These are phyloP conservation scores for Halcyon chelicuti DNA, from an alignment of 2,797 vertebrate species.

Conservation along the genomic window DNA sequence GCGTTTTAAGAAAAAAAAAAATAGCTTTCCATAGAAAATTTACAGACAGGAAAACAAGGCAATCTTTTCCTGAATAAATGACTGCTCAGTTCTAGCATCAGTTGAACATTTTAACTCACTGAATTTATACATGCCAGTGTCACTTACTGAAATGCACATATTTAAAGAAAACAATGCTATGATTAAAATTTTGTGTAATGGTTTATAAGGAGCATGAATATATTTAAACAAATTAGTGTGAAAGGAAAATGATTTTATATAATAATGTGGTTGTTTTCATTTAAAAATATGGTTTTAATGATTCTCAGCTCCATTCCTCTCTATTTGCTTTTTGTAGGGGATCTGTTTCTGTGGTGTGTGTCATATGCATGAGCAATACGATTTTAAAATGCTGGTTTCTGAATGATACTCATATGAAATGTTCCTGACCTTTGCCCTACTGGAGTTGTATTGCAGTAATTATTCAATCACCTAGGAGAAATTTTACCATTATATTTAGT, in stretches of 20 bases:
- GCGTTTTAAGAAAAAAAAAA: no score
- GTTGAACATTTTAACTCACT: constrained; percentile 14
- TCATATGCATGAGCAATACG: background rate
- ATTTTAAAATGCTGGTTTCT: constrained; percentile 1
- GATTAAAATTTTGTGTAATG: constrained; percentile 5
- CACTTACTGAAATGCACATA: background rate
- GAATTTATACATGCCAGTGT: constrained; percentile 2
- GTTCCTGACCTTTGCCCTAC: constrained; percentile 6
- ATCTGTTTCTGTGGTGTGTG: background rate
- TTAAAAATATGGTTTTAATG: constrained; percentile 9
- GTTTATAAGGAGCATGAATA: constrained; percentile 1
- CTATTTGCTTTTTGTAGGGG: background rate
- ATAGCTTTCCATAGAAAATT: constrained; percentile 21
- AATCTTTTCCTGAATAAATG: background rate
- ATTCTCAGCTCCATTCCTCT: background rate
- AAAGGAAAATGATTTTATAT: background rate
- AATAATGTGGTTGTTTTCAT: background rate
- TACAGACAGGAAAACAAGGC: constrained; percentile 15
- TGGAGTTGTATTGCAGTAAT: constrained; percentile 20
- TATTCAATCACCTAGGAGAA: constrained; percentile 20
- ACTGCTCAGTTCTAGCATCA: background rate
- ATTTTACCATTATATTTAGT: constrained; percentile 18
- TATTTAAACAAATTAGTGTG: constrained; percentile 11
- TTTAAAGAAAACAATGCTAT: constrained; percentile 24
- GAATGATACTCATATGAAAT: background rate